Percentiles rank a stretch among this genome's conserved stretches.
Evolutionary conservation across 64 coral and sea anemone species (phyloP).

Genomic region (Dendrophyllia cribrosa): DNA sequence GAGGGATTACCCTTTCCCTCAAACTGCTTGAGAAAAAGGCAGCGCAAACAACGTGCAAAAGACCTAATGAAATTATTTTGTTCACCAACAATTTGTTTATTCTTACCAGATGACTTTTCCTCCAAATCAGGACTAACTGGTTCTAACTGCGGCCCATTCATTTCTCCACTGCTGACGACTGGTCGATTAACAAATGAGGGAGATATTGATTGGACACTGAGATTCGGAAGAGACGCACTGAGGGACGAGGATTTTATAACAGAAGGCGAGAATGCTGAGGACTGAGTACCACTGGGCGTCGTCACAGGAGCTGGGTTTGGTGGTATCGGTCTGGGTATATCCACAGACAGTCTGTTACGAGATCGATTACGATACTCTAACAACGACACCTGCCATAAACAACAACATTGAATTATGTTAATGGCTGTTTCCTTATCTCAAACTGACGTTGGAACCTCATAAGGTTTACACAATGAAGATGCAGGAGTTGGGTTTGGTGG

Average conservation of each 20-base stretch:
- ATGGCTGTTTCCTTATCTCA: too few species aligned
- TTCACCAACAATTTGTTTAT: too few species aligned
- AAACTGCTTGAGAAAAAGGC: too few species aligned
- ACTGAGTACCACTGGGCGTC: background rate
- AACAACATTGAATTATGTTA: background rate
- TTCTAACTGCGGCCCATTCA: constrained; percentile 81
- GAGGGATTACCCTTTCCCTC: too few species aligned
- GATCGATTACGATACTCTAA: constrained; percentile 94
- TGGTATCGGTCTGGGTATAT: constrained; percentile 43
- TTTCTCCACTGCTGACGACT: constrained; percentile 1
- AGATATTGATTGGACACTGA: background rate
- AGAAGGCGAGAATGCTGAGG: constrained; percentile 25
- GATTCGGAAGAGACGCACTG: constrained; percentile 60
- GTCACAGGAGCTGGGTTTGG: constrained; percentile 2
- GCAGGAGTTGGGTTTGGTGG: background rate
- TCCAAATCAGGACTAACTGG: constrained; percentile 90
- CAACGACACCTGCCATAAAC: constrained; percentile 74
- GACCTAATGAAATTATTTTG: too few species aligned
- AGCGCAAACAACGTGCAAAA: too few species aligned
- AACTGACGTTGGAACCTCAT: too few species aligned
- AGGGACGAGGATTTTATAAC: constrained; percentile 35
- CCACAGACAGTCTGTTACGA: constrained; percentile 69
- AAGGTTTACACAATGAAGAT: too few species aligned
- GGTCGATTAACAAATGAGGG: constrained; percentile 5
- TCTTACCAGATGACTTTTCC: constrained; percentile 40